A percentile compares a stretch with the other conserved stretches of the same genome.
Conservation (phyloP, 2,113 vertebrate genomes). For the Notarius lentiginosus region DNA sequence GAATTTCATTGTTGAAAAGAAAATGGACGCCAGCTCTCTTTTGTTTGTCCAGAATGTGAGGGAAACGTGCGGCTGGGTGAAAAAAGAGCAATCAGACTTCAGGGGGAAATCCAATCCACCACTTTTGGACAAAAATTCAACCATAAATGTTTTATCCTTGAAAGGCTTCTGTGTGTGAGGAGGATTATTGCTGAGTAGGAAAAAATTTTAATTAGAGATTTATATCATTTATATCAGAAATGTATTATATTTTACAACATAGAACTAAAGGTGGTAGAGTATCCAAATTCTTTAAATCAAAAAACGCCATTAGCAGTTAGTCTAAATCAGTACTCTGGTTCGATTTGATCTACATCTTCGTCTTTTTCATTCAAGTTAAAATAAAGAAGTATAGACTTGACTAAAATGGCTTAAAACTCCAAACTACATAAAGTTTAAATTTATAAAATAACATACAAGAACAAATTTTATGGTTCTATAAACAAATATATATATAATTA, state of each 20-base stretch:
- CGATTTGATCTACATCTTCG: not conserved
- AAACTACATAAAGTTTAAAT: not conserved
- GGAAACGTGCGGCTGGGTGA: slow-evolving; percentile 56
- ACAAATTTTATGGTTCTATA: too few relatives aligned
- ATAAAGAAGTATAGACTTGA: not conserved
- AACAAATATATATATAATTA: too few relatives aligned
- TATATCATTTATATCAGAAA: not conserved
- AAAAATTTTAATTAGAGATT: not conserved
- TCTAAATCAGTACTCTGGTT: not conserved
- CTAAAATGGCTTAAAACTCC: not conserved
- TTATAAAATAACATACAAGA: too few relatives aligned
- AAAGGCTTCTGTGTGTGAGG: not conserved
- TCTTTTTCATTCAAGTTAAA: not conserved
- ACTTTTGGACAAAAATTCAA: not conserved
- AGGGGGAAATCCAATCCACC: slow-evolving; percentile 11
- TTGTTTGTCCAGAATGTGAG: slow-evolving; percentile 60
- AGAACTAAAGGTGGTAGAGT: not conserved
- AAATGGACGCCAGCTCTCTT: slow-evolving; percentile 56
- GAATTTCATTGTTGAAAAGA: slow-evolving; percentile 61
- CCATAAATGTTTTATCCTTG: not conserved
- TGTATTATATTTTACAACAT: not conserved
- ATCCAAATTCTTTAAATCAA: not conserved
- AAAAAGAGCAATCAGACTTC: slow-evolving; percentile 52
- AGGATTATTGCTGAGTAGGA: not conserved
- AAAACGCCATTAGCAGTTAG: not conserved